Evolutionary conservation across 2,888 invertebrate genomes (phyloP).

Genomic region (Diplazon laetatorius): DNA sequence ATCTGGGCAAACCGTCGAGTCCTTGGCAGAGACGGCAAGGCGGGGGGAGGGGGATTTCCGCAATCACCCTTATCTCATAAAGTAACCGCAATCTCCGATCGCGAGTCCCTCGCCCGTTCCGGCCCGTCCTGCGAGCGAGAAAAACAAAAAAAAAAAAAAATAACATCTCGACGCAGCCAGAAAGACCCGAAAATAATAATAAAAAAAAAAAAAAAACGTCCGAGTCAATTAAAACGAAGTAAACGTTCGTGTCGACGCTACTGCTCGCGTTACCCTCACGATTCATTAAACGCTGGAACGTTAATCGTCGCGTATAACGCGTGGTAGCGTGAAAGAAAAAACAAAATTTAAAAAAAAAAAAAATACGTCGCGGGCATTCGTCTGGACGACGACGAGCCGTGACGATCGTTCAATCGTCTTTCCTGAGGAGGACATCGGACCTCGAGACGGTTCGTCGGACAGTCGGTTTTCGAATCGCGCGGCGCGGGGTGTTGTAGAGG

Average conservation of each 20-base stretch:
- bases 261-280: too few species aligned
- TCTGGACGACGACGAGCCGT: neutral
- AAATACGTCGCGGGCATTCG: conserved; percentile 2
- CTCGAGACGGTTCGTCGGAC: neutral
- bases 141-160: neutral
- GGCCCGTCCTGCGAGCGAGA: neutral
- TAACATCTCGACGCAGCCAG: neutral
- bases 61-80: conserved; percentile 14
- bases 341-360: too few species aligned
- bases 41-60: neutral
- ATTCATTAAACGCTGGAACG: too few species aligned
- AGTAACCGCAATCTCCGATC: conserved; percentile 26
- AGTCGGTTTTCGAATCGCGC: conserved; percentile 12
- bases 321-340: too few species aligned
- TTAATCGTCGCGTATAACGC: too few species aligned
- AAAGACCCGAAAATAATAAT: too few species aligned
- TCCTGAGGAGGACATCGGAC: neutral
- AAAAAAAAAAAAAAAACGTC: neutral
- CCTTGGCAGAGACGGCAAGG: neutral
- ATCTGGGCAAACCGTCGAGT: neutral
- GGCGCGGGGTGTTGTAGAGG: too few species aligned
- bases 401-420: conserved; percentile 16
- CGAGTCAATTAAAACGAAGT: too few species aligned
- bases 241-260: too few species aligned
- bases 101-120: neutral